These are phyloP conservation scores for Sogatella furcifera DNA, from an alignment of 1,140 invertebrate species.

Conservation along the genomic window DNA sequence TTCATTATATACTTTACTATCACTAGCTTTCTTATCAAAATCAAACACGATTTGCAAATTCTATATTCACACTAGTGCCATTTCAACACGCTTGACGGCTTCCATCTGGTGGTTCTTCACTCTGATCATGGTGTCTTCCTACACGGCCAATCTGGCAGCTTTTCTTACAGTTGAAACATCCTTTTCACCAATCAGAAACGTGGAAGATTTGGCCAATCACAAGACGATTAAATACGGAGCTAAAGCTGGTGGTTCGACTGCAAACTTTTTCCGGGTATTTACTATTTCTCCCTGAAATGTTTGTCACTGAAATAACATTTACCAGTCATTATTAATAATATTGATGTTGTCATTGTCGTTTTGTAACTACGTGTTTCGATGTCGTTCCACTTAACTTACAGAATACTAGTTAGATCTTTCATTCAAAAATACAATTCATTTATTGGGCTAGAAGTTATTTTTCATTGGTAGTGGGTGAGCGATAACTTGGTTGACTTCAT, in stretches of 20 bases:
- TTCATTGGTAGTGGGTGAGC: too few species aligned
- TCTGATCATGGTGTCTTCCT: slow-evolving; percentile 89
- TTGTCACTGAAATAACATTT: background rate
- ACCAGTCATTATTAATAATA: background rate
- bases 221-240: slow-evolving; percentile 73
- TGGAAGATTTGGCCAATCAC: slow-evolving; percentile 71
- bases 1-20: too few species aligned
- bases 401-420: too few species aligned
- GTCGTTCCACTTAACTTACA: too few species aligned
- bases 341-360: background rate
- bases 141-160: slow-evolving; percentile 93
- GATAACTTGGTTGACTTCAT: too few species aligned
- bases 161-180: slow-evolving; percentile 84
- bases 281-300: background rate
- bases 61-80: slow-evolving; percentile 26
- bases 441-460: too few species aligned
- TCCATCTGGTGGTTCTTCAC: slow-evolving; percentile 91
- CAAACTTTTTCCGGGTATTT: slow-evolving; percentile 71
- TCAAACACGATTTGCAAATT: too few species aligned
- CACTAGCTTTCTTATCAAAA: too few species aligned
- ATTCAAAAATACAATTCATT: too few species aligned
- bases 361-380: too few species aligned
- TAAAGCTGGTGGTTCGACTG: slow-evolving; percentile 67
- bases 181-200: slow-evolving; percentile 65
- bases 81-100: slow-evolving; percentile 36